A percentile compares a stretch with the other conserved stretches of the same genome.
These are phyloP conservation scores for Drosophila ficusphila DNA, from an alignment of 1,140 invertebrate genomes.

Conservation along the genomic window DNA sequence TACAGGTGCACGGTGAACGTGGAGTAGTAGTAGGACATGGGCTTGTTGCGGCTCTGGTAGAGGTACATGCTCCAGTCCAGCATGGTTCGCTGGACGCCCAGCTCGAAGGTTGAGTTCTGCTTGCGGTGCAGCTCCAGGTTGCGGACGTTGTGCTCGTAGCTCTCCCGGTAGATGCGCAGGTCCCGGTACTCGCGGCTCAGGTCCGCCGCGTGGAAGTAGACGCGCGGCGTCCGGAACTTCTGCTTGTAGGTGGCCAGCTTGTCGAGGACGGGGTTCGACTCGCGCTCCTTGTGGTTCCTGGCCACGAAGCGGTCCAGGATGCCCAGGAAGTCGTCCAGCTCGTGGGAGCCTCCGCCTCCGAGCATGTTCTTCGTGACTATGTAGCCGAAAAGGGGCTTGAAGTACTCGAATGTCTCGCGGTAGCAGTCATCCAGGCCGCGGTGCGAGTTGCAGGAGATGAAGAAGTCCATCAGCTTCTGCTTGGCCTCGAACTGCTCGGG, in stretches of 20 bases:
- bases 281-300: constrained; percentile 24
- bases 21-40: constrained; percentile 78
- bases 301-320: constrained; percentile 55
- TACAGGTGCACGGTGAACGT: constrained; percentile 76
- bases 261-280: constrained; percentile 36
- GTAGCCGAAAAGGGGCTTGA: constrained; percentile 76
- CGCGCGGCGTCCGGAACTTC: constrained; percentile 60
- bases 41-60: constrained; percentile 73
- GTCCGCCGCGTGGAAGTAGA: constrained; percentile 65
- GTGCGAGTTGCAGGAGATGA: constrained; percentile 68
- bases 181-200: constrained; percentile 57
- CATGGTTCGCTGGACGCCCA: constrained; percentile 70
- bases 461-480: constrained; percentile 74
- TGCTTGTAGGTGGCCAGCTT: constrained; percentile 55
- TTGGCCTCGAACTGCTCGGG: constrained; percentile 68
- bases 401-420: constrained; percentile 76
- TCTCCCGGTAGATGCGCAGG: constrained; percentile 69
- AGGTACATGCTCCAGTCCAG: constrained; percentile 79
- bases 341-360: constrained; percentile 30
- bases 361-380: constrained; percentile 70
- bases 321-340: constrained; percentile 55
- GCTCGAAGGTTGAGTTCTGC: constrained; percentile 68
- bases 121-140: constrained; percentile 65
- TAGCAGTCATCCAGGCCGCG: constrained; percentile 76
- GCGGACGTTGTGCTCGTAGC: constrained; percentile 73